These are phyloP conservation scores for Tethya wilhelma DNA, from an alignment of 37 sponge, comb jelly and placozoan genomes.

Conservation along the genomic window DNA sequence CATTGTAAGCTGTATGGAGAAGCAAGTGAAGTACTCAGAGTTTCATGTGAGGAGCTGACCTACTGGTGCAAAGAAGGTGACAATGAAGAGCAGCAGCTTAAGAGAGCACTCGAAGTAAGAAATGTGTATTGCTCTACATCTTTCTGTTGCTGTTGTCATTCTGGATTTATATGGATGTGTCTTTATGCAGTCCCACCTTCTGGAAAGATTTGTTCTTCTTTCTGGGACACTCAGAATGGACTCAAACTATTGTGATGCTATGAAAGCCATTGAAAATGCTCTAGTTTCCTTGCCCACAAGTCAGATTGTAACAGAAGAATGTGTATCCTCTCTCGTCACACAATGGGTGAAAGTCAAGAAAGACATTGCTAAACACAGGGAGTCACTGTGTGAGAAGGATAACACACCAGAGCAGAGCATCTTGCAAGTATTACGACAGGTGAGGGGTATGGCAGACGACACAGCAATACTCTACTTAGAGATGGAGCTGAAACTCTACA, in stretches of 20 bases:
- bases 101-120: slow-evolving; percentile 6
- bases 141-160: too few relatives aligned
- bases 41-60: slow-evolving; percentile 32
- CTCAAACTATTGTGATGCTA: slow-evolving; percentile 4
- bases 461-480: not conserved
- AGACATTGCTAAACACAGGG: not conserved
- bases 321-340: not conserved
- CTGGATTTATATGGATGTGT: too few relatives aligned
- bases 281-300: slow-evolving; percentile 4
- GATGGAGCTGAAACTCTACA: not conserved
- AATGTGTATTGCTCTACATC: too few relatives aligned
- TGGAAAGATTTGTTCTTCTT: not conserved
- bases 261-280: slow-evolving; percentile 15
- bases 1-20: not conserved
- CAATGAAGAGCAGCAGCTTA: not conserved
- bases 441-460: not conserved
- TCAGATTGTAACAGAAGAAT: not conserved
- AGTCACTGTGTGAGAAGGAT: not conserved
- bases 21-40: slow-evolving; percentile 9
- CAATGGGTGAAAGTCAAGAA: slow-evolving; percentile 9
- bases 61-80: slow-evolving; percentile 29
- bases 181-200: not conserved
- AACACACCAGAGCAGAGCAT: not conserved
- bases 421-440: not conserved
- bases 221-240: not conserved